Evolutionary conservation across 2,113 vertebrate species (phyloP), one percentile per base, ranked within the genome.

Genomic region (Barbus barbus): DNA sequence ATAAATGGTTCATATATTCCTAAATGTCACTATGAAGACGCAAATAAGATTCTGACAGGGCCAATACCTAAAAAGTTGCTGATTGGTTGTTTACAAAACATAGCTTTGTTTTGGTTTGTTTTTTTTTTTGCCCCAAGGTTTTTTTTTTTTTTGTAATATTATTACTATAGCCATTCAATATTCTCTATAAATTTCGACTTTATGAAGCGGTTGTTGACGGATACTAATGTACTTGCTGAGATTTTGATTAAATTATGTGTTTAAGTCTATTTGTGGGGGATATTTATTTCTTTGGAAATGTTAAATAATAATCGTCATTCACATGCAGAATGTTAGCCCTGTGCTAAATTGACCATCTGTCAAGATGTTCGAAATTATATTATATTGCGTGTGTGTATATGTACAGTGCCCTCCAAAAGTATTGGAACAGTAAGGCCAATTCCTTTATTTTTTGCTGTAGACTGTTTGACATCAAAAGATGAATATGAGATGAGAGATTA

Each of bases 211-310:
- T 61, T 78, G 58, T 44, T 73, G 73, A 51, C 20, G 65, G 71
- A 78, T 41, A 46, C 16, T 46, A 7, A 56, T 78, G n/a, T 69
- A 75, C 73, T 58, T 28, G 11, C 28, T 46, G 41, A 16, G 14
- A 33, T 5, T 78, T 84, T 84, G 60, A 83, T 65, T 87, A 87
- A 86, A 83, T 82, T 8, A 58, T n/a, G 71, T 81, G 48, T 76
- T 81, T 86, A 63, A 48, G 22, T 44, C 56, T 56, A 3, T 12
- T 41, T 36, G 7, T 76, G 41, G 26, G 5, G 1, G 12, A 1
- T 82, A 48, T 56, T 41, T 58, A 26, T 69, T 78, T 58, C 26
- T 76, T 76, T 33, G 12, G 28, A 56, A 24, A 69, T 22, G 36
- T 36, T 36, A 5, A 38, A 38, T 38, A 5, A 38, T 5, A 7